Base-by-base conservation (phyloP, 2,888 invertebrate species). In the Melolontha melolontha region DNA sequence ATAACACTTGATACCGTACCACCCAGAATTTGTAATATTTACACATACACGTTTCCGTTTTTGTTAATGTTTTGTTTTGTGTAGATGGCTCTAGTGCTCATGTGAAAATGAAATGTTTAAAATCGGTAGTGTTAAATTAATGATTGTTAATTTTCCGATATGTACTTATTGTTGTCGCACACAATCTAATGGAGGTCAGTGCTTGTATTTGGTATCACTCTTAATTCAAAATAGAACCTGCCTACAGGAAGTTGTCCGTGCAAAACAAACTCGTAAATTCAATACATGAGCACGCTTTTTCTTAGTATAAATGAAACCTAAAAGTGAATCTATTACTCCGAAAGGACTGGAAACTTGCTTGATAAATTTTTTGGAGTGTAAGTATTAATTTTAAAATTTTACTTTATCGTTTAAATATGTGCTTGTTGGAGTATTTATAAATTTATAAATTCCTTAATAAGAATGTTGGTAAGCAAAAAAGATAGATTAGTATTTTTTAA, bases 301-400 rank as follows among this genome's bases (percentile, higher is more conserved):
- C 12, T 27, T 6, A 44, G 27, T 27, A 27, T 8, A 44, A 12
- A 57, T 57, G 57, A 57, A 57, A 42, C 57, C 42, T 27, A 29
- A 42, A 12, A 44, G 42, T n/a, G 57, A 27, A 42, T 17, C 4
- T 22, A 5, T 27, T n/a, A 1, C n/a, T 42, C 17, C 42, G 5
- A 14, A 57, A 27, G 27, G 57, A 22, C n/a, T 57, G 12, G 12
- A 42, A 1, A 14, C 22, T 44, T 57, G 16, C n/a, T 44, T 42
- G 22, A 14, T n/a, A 2, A 44, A 22, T 57, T 27, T 57, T 7
- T 42, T 57, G 12, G 27, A 57, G n/a, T 12, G 57, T 57, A 44
- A 57, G 57, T 57, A 34, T 7, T 5, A 8, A 11, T 49, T 17
- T 49, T 6, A 12, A 12, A 12, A 12, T n/a, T 7, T 11, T 12